Conservation (phyloP, 64 coral and sea anemone genomes). For the Montipora cactus region DNA sequence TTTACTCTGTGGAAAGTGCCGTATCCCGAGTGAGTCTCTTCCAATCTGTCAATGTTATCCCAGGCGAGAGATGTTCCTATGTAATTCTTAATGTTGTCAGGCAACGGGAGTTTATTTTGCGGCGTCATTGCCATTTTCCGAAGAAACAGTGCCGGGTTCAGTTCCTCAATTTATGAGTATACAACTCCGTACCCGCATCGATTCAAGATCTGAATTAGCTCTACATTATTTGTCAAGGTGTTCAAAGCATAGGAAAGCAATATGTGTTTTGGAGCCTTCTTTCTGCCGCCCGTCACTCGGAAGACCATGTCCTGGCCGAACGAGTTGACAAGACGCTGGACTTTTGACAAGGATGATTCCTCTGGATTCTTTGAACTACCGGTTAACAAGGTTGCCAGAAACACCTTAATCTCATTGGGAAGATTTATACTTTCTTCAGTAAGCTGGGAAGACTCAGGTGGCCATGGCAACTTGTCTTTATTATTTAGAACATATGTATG, state of each 20-base stretch:
- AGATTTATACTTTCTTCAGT: too few relatives aligned
- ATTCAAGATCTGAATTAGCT: constrained; percentile 1
- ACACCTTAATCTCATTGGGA: too few relatives aligned
- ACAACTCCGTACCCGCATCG: constrained; percentile 3
- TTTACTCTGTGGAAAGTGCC: constrained; percentile 39
- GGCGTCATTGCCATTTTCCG: background rate
- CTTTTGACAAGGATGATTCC: background rate
- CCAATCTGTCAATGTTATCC: background rate
- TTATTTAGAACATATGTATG: too few relatives aligned
- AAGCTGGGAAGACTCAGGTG: too few relatives aligned
- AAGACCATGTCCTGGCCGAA: constrained; percentile 32
- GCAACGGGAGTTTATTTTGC: background rate
- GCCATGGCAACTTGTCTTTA: too few relatives aligned
- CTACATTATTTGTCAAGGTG: constrained; percentile 40
- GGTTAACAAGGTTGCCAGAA: too few relatives aligned
- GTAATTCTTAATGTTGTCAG: background rate
- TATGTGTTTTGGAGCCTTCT: constrained; percentile 23
- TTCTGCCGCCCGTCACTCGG: constrained; percentile 5
- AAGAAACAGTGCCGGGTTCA: constrained; percentile 37
- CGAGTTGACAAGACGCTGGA: constrained; percentile 27
- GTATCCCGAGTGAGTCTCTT: constrained; percentile 30
- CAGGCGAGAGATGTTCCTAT: constrained; percentile 11
- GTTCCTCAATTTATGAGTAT: constrained; percentile 45
- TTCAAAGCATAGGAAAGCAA: constrained; percentile 41
- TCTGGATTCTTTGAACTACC: too few relatives aligned